Conservation (phyloP, 2,113 vertebrate genomes). For the Mesoclemmys tuberculata region DNA sequence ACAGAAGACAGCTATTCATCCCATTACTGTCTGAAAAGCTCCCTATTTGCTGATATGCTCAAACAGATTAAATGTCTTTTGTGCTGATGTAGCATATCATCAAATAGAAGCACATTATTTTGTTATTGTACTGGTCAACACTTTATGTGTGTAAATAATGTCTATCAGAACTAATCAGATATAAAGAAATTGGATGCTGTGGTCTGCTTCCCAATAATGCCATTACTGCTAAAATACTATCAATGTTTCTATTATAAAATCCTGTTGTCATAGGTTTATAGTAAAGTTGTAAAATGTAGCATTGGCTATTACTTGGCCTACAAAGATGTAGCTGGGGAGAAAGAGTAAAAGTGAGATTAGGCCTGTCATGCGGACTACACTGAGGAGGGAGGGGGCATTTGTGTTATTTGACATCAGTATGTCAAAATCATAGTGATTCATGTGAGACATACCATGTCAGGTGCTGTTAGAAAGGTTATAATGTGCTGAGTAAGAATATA, state of each 20-base stretch:
- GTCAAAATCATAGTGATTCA: too few species aligned
- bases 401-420: too few species aligned
- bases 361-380: too few species aligned
- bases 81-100: constrained; percentile 10
- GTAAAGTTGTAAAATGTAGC: constrained; percentile 13
- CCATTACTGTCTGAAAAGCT: constrained; percentile 43
- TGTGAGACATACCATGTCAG: too few species aligned
- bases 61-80: constrained; percentile 29
- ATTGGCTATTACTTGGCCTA: not conserved
- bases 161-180: constrained; percentile 11
- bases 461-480: too few species aligned
- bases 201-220: not conserved
- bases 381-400: too few species aligned
- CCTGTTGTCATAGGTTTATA: not conserved
- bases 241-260: not conserved
- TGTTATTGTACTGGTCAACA: not conserved
- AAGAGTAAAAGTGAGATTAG: not conserved
- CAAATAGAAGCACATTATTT: not conserved
- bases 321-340: not conserved
- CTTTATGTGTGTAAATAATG: accelerated
- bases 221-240: not conserved
- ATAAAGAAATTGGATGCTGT: not conserved
- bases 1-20: constrained; percentile 39
- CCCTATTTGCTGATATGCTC: constrained; percentile 24
- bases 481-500: too few species aligned